phyloP scores from a whole-genome alignment of 2,888 invertebrate species.

The Drosophila paracracens region DNA sequence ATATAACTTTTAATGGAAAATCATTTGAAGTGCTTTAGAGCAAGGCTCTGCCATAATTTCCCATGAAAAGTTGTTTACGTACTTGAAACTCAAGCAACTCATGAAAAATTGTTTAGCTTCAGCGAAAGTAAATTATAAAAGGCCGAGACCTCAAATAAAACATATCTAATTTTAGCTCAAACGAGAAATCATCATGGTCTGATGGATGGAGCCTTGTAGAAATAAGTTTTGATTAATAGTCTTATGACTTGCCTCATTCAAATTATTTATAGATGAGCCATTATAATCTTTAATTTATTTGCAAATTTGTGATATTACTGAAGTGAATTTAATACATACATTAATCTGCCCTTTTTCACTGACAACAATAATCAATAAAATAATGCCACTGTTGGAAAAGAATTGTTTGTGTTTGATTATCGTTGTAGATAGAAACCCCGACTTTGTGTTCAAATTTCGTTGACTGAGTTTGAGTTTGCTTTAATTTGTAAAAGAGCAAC shows the following conservation, averaged over 20 bases:
- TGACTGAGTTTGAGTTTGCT: neutral
- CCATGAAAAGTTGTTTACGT: neutral
- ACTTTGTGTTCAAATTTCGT: neutral
- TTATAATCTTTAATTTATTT: slow-evolving; percentile 19
- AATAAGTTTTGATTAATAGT: neutral
- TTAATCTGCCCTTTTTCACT: slow-evolving; percentile 20
- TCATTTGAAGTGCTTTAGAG: neutral
- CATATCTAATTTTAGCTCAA: neutral
- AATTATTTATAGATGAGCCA: slow-evolving; percentile 10
- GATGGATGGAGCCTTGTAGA: neutral
- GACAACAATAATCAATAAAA: slow-evolving; percentile 21
- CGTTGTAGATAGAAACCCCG: neutral
- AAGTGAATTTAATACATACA: slow-evolving; percentile 21
- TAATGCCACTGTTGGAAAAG: slow-evolving; percentile 8
- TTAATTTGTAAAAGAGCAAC: neutral
- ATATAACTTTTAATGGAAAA: neutral
- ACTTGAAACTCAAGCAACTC: slow-evolving; percentile 1
- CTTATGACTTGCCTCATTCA: neutral
- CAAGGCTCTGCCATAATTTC: slow-evolving; percentile 10
- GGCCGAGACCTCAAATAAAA: neutral
- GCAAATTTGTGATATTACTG: slow-evolving; percentile 12
- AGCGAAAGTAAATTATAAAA: no score
- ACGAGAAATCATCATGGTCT: neutral
- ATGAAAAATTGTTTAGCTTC: slow-evolving; percentile 6
- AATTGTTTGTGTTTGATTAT: slow-evolving; percentile 16